Base-by-base conservation (phyloP, 2,113 vertebrate genomes). In the Urocynchramus pylzowi region DNA sequence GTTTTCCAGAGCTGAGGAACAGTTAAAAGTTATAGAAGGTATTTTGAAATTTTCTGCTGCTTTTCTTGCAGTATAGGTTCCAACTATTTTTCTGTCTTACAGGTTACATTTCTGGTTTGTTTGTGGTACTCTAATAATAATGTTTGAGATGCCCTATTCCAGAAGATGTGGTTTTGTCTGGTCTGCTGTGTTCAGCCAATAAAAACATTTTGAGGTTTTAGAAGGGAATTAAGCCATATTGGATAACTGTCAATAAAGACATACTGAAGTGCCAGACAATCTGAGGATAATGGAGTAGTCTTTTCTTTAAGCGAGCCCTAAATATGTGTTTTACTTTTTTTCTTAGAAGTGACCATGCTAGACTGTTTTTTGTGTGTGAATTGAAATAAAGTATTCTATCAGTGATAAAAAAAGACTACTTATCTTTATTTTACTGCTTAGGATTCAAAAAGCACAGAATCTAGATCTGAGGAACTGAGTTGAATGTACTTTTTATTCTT, bases 401-500 rank as follows among this genome's bases (percentile, higher is more conserved):
- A 52, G 7, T 16, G 7, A 53, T 47, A 7, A 4, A 35, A 39
- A 26, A 14, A 10, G 39, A 2, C 57, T 76, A 33, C 17, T 74
- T 81, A 85, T 39, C 16, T 74, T 53, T 70, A 50, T 37, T 45
- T 61, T 22, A 30, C 20, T 84, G 54, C 26, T 47, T 90, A 33
- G 26, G 13, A 42, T 75, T 81, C 31, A 28, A 63, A 10, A 63
- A n/a, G 20, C 85, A 79, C 9, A 61, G 49, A 73, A 74, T 53
- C 17, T 65, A 83, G 44, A 18, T 84, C 44, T 60, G 23, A 90
- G 50, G 61, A 88, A 74, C 59, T 35, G 53, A 73, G 42, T 61
- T 95, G 39, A 94, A 97, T 83, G 24, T 96, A 75, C 33, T 68
- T 92, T 63, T 81, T 97, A 86, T 96, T 89, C 16, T 94, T 89